Base-by-base conservation (phyloP, 2,797 vertebrate species). In the Ciconia nigra region DNA sequence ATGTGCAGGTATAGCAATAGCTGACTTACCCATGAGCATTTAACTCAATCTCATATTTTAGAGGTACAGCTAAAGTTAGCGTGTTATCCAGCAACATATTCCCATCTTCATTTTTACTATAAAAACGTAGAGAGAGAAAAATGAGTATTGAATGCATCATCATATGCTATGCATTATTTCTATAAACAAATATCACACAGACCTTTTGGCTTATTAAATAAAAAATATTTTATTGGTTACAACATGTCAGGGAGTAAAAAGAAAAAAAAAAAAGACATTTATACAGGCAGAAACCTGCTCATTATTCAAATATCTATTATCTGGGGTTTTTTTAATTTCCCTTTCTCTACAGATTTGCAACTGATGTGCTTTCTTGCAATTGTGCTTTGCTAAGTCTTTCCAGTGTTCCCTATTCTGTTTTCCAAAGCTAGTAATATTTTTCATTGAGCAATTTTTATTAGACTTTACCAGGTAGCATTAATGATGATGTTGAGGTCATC, bases 1-100 rank as follows among this genome's bases (percentile, higher is more conserved):
- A 37, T 33, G 9, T 55, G 33, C 49, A 81, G 41, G 24, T 51
- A 24, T 11, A 71, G 21, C 28, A 87, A 65, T 1, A 71, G 54
- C 10, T 83, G 88, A 97, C 98, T 99, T 96, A 99, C 99, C 99
- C 99, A 4, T 99, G 98, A 93, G 98, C 93, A 85, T 98, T 98
- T 65, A 99, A 87, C 55, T 98, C 98, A 7, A 99, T 95, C 70
- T 98, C 99, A 3, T 99, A 98, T 98, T 98, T 99, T 12, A 99
- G 98, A 82, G 98, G 98, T 84, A 99, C 92, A 7, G 57, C 44
- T 69, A 99, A 96, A 29, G 91, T 98, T 31, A 98, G 63, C 4
- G 44, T 58, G 91, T 99, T 99, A 95, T 98, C 98, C 74, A 94
- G 89, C 67, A 98, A 95, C 90, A 97, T 98, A 62, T 97, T 98